Evolutionary conservation across 1,140 invertebrate genomes (phyloP).

Genomic region (Plodia interpunctella): DNA sequence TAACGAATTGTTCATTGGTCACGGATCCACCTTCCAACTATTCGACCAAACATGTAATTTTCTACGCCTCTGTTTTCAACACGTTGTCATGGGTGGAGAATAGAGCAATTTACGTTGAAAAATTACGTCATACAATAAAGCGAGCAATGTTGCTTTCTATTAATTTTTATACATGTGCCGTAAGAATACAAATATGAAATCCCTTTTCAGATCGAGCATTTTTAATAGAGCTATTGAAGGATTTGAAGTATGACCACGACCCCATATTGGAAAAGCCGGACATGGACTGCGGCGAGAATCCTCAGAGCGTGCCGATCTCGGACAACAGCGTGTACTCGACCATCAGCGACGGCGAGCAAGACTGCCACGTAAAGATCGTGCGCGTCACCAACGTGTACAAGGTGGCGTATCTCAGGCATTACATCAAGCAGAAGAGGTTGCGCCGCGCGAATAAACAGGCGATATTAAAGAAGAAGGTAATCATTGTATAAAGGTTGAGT

Average conservation of each 20-base stretch:
- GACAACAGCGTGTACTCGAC: conserved; percentile 48
- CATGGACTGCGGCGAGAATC: conserved; percentile 29
- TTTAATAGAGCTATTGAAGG: conserved; percentile 49
- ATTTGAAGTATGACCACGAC: conserved; percentile 39
- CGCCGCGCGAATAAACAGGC: conserved; percentile 50
- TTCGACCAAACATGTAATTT: no score
- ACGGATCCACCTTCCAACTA: no score
- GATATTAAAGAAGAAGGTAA: conserved; percentile 62
- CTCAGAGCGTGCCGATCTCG: conserved; percentile 18
- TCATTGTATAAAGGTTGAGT: conserved; percentile 3
- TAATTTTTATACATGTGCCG: no score
- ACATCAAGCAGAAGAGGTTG: conserved; percentile 58
- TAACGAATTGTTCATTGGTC: no score
- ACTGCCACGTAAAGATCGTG: conserved; percentile 59
- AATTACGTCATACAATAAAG: no score
- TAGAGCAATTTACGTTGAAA: no score
- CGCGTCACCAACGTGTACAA: conserved; percentile 68
- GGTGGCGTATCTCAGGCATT: conserved; percentile 61
- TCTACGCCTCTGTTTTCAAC: background rate
- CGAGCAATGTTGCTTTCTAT: no score
- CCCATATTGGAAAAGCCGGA: conserved; percentile 22
- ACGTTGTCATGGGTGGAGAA: no score
- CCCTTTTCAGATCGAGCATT: conserved; percentile 46
- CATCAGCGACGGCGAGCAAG: conserved; percentile 37
- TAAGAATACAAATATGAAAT: background rate